Evolutionary conservation across 2,113 vertebrate species (phyloP).

Genomic region (Ictalurus furcatus): DNA sequence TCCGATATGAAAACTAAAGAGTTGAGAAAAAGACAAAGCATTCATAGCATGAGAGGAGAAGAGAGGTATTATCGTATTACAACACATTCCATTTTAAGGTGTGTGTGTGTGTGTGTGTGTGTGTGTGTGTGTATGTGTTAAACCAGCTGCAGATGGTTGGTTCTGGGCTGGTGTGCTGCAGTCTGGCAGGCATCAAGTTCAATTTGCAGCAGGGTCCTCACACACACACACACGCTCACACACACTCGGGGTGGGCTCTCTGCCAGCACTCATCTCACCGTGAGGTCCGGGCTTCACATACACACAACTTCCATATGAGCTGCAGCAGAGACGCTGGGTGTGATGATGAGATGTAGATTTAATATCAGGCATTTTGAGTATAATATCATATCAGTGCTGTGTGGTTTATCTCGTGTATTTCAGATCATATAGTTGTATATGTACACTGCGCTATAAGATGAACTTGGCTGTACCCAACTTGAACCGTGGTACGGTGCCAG

Average conservation of each 20-base stretch:
- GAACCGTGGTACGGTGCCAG: not conserved
- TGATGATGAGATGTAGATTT: not conserved
- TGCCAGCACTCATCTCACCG: conserved; percentile 42
- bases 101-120: conserved; percentile 38
- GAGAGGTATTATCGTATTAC: conserved; percentile 51
- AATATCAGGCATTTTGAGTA: not conserved
- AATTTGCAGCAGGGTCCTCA: conserved; percentile 41
- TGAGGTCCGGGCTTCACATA: conserved; percentile 49
- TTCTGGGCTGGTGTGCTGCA: conserved; percentile 32
- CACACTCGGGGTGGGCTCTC: conserved; percentile 13
- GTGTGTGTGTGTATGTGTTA: conserved; percentile 40
- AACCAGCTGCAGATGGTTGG: conserved; percentile 60
- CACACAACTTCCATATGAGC: conserved; percentile 33
- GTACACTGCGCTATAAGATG: not conserved
- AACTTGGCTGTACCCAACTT: not conserved
- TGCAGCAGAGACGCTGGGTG: conserved; percentile 14
- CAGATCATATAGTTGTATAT: not conserved
- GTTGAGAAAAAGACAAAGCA: not conserved
- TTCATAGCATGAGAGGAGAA: conserved; percentile 12
- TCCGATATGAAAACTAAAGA: not conserved
- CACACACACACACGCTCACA: conserved; percentile 40
- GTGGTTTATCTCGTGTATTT: not conserved
- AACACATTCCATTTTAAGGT: conserved; percentile 51
- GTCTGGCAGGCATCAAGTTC: conserved; percentile 55
- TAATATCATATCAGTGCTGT: conserved; percentile 10